phyloP scores from a whole-genome alignment of 1,140 invertebrate species.

The Drosophila hydei region DNA sequence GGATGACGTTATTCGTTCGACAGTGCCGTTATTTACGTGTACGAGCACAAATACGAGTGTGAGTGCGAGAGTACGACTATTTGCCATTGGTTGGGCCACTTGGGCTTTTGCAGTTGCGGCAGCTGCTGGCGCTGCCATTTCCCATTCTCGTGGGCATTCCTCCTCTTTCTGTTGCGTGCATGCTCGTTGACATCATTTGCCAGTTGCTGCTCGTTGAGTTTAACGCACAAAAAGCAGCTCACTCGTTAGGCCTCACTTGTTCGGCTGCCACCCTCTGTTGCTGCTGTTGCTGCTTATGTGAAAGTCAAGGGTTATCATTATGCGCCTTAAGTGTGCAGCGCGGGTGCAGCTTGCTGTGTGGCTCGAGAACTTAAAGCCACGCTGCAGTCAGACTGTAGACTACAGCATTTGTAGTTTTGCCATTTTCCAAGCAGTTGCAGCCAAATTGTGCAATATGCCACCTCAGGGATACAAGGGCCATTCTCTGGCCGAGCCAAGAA shows the following conservation, averaged over 20 bases:
- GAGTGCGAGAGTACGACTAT: slow-evolving; percentile 37
- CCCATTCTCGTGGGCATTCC: slow-evolving; percentile 19
- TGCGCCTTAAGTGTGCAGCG: slow-evolving; percentile 49
- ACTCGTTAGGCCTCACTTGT: slow-evolving; percentile 74
- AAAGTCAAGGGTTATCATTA: slow-evolving; percentile 77
- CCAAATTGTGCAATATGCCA: slow-evolving; percentile 60
- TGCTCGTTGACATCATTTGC: slow-evolving; percentile 74
- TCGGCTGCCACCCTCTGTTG: slow-evolving; percentile 24
- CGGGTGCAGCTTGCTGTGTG: slow-evolving; percentile 13
- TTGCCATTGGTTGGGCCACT: slow-evolving; percentile 64
- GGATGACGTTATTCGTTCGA: slow-evolving; percentile 47
- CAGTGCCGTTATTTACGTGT: slow-evolving; percentile 61
- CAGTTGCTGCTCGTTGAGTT: slow-evolving; percentile 60
- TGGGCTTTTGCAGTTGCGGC: slow-evolving; percentile 21
- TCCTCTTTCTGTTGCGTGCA: slow-evolving; percentile 44
- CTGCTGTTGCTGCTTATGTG: slow-evolving; percentile 53
- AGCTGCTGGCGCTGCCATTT: neutral
- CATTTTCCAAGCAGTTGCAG: slow-evolving; percentile 72
- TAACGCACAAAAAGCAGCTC: slow-evolving; percentile 69
- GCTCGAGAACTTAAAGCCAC: slow-evolving; percentile 47
- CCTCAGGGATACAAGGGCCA: slow-evolving; percentile 43
- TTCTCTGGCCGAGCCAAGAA: slow-evolving; percentile 56
- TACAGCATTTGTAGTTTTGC: slow-evolving; percentile 36
- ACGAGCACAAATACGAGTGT: no score
- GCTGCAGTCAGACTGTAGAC: slow-evolving; percentile 10